A percentile compares a stretch with the other conserved stretches of the same genome.
These are phyloP conservation scores for Theristicus caerulescens DNA, from an alignment of 2,113 vertebrate species.

Conservation along the genomic window DNA sequence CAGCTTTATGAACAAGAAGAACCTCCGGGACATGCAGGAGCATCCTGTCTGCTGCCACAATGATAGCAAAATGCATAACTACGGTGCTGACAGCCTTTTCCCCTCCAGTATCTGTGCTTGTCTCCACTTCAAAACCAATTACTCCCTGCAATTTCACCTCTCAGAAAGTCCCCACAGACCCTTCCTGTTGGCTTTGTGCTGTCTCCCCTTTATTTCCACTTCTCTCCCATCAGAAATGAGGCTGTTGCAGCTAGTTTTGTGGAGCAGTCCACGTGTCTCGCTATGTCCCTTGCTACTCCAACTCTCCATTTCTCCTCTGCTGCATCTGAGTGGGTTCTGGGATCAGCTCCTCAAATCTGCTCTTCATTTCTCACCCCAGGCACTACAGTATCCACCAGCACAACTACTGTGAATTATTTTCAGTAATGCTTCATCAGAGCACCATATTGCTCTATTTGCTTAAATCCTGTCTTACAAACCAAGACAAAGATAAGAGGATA, in stretches of 20 bases:
- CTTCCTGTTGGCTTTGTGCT: neutral
- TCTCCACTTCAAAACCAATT: neutral
- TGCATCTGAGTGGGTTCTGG: neutral
- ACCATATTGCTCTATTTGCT: neutral
- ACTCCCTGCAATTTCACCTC: neutral
- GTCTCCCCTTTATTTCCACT: neutral
- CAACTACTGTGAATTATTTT: neutral
- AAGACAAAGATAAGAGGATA: neutral
- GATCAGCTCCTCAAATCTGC: neutral
- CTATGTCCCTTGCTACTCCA: neutral
- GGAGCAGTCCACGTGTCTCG: neutral
- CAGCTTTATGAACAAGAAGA: neutral
- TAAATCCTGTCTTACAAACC: neutral
- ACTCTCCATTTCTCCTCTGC: neutral
- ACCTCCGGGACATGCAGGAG: neutral
- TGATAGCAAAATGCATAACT: neutral
- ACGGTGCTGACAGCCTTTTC: neutral
- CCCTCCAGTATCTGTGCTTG: neutral
- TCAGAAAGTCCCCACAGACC: neutral
- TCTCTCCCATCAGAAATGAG: neutral
- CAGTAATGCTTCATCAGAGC: neutral
- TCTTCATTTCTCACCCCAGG: neutral
- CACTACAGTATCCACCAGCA: neutral
- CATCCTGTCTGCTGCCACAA: neutral
- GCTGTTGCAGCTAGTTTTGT: neutral